Evolutionary conservation across 2,113 vertebrate species (phyloP).

Genomic region (Setophaga coronata): DNA sequence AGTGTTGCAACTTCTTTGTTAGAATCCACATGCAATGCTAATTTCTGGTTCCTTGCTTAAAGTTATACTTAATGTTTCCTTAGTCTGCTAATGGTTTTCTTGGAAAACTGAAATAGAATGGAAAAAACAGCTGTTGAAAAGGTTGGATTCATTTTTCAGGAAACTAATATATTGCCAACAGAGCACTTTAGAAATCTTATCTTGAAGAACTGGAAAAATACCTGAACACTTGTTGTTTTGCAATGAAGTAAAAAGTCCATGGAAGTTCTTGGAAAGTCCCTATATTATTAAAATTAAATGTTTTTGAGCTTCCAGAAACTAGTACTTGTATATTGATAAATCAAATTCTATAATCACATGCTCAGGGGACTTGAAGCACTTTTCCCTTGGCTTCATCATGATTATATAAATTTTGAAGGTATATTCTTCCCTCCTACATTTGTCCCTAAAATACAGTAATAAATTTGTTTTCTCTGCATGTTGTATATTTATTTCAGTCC

Average conservation of each 20-base stretch:
- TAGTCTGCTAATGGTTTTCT: conserved; percentile 42
- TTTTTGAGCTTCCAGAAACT: not conserved
- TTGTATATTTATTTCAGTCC: not conserved
- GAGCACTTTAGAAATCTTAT: conserved; percentile 51
- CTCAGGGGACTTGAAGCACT: not conserved
- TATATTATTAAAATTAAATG: not conserved
- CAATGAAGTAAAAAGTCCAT: not conserved
- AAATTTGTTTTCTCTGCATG: not conserved
- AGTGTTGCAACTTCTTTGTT: conserved; percentile 41
- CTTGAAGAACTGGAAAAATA: conserved; percentile 43
- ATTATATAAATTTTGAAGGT: not conserved
- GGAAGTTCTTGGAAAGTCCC: not conserved
- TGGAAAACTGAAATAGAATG: conserved; percentile 43
- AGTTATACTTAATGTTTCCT: conserved; percentile 5
- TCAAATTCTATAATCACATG: not conserved
- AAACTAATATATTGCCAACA: not conserved
- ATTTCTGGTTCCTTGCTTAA: conserved; percentile 26
- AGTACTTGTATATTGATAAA: not conserved
- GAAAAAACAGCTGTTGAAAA: conserved; percentile 28
- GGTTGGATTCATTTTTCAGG: conserved; percentile 17
- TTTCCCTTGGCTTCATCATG: not conserved
- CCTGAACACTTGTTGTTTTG: conserved; percentile 14
- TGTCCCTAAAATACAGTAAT: not conserved
- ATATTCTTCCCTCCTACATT: not conserved
- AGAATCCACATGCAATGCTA: conserved; percentile 1